Evolutionary conservation across 2,888 invertebrate genomes (phyloP).

Genomic region (Aproaerema taeniolella): DNA sequence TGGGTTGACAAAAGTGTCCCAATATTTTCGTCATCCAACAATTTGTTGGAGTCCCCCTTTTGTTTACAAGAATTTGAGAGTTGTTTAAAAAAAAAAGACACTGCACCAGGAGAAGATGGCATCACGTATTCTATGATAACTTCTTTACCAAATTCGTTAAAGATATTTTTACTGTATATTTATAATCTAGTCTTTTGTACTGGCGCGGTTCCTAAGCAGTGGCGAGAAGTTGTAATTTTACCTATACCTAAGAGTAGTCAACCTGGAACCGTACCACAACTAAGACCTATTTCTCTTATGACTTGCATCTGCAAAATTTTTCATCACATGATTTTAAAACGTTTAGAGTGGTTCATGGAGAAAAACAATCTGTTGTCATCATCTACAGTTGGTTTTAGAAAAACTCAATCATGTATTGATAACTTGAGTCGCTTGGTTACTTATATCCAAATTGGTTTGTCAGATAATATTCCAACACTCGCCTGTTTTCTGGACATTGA

Average conservation of each 20-base stretch:
- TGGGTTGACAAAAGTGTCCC: constrained; percentile 1
- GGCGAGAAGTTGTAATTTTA: constrained; percentile 18
- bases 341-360: constrained; percentile 20
- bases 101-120: constrained; percentile 12
- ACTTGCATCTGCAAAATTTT: constrained; percentile 19
- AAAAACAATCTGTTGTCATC: not conserved
- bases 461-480: not conserved
- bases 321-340: constrained; percentile 13
- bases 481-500: constrained; percentile 5
- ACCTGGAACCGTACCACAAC: not conserved
- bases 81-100: constrained; percentile 13
- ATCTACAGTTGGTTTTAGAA: constrained; percentile 15
- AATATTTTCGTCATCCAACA: constrained; percentile 4
- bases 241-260: constrained; percentile 21
- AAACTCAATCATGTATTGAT: constrained; percentile 15
- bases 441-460: constrained; percentile 13
- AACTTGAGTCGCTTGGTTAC: constrained; percentile 13
- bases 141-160: constrained; percentile 11
- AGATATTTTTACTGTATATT: constrained; percentile 8
- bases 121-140: constrained; percentile 18
- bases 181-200: constrained; percentile 11
- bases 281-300: constrained; percentile 20
- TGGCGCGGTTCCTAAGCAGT: constrained; percentile 14
- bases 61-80: constrained; percentile 2
- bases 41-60: not conserved